Conservation (phyloP, 2,888 invertebrate genomes). For the Halictus quadricinctus region DNA sequence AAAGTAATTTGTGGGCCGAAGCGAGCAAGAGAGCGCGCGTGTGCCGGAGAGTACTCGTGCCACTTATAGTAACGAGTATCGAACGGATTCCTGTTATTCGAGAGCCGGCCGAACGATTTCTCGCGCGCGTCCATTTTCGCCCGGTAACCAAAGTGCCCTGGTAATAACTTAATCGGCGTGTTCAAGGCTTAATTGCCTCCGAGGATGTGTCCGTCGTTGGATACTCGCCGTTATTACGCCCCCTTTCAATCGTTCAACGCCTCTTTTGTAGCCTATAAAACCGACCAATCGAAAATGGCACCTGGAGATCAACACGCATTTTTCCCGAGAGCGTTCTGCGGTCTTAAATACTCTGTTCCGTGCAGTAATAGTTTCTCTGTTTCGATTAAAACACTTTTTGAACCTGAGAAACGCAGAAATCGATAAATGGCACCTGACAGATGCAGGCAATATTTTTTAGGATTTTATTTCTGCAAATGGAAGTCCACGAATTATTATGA, state of each 20-base stretch:
- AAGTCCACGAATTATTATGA: too few species aligned
- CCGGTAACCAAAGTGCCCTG: constrained; percentile 1
- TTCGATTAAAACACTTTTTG: background rate
- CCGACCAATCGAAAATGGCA: background rate
- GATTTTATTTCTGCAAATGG: background rate
- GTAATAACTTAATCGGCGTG: constrained; percentile 50
- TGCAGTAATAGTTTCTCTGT: background rate
- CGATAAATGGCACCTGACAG: background rate
- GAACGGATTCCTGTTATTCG: constrained; percentile 60
- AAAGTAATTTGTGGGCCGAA: constrained; percentile 61
- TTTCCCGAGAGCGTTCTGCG: too few species aligned
- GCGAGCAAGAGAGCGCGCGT: constrained; percentile 53
- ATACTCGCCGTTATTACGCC: background rate
- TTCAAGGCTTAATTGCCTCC: constrained; percentile 8
- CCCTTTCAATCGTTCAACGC: background rate
- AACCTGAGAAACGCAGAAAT: background rate
- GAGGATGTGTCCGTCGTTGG: background rate
- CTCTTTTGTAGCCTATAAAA: background rate
- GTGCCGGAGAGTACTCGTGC: constrained; percentile 52
- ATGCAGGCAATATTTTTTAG: background rate
- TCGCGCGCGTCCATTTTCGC: constrained; percentile 40
- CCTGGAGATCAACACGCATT: background rate
- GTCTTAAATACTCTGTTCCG: background rate
- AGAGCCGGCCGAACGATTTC: constrained; percentile 45
- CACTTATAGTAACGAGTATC: constrained; percentile 63